These are phyloP conservation scores for Trachelus iudaicus DNA, from an alignment of 2,888 invertebrate genomes.

Conservation along the genomic window DNA sequence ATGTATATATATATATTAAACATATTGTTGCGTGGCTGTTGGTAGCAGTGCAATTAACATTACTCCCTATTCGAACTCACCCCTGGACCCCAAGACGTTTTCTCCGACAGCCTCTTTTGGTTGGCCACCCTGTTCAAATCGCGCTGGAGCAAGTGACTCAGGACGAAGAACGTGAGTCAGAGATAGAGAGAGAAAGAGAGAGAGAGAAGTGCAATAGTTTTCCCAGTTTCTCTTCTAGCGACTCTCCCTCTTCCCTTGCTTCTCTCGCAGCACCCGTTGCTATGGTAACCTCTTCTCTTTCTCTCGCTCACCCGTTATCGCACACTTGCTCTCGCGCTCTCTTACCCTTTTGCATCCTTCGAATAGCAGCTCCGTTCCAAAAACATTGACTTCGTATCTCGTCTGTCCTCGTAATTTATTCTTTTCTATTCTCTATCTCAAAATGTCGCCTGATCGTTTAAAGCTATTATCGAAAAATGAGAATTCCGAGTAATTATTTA, in stretches of 20 bases:
- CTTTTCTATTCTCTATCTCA: background rate
- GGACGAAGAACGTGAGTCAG: conserved; percentile 1
- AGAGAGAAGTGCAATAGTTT: conserved; percentile 41
- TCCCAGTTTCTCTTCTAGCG: conserved; percentile 24
- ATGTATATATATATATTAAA: conserved; percentile 17
- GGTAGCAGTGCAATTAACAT: conserved; percentile 51
- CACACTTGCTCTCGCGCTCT: conserved; percentile 32
- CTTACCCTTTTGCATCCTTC: conserved; percentile 29
- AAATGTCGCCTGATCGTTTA: background rate
- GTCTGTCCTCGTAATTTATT: background rate
- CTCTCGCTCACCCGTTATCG: conserved; percentile 18
- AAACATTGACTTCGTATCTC: conserved; percentile 52
- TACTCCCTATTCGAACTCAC: conserved; percentile 43
- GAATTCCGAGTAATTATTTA: no score
- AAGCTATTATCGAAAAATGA: background rate
- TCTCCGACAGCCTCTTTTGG: background rate
- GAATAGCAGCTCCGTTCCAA: conserved; percentile 42
- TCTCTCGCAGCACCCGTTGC: conserved; percentile 1
- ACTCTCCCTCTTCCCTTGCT: conserved; percentile 7
- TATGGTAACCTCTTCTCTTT: conserved; percentile 4
- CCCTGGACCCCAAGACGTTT: conserved; percentile 21
- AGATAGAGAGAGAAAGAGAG: conserved; percentile 8
- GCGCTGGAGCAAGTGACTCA: background rate
- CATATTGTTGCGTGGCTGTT: conserved; percentile 43
- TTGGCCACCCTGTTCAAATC: background rate